Percentiles rank a stretch among this genome's conserved stretches.
phyloP scores from a whole-genome alignment of 2,888 invertebrate species.

The Lasioglossum calceatum region DNA sequence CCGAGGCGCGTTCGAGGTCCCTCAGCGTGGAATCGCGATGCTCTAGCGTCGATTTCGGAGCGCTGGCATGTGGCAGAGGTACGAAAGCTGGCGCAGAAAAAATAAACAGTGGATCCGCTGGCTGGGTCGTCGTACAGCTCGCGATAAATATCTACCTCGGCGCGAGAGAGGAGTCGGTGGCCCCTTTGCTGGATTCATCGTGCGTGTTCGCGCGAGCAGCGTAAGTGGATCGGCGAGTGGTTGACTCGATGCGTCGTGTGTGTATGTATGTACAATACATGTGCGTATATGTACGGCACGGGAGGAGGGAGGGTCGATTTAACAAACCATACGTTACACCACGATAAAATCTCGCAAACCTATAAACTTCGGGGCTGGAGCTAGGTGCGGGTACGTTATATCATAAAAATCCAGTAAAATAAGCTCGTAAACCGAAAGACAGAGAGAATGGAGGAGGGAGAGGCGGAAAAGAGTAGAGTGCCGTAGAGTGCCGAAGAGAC shows the following conservation, averaged over 20 bases:
- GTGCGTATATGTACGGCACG: slow-evolving; percentile 4
- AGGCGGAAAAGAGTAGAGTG: slow-evolving; percentile 16
- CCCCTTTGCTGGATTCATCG: slow-evolving; percentile 70
- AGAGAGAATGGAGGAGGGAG: slow-evolving; percentile 42
- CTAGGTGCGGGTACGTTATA: slow-evolving; percentile 82
- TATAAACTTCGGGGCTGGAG: slow-evolving; percentile 80
- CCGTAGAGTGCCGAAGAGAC: slow-evolving; percentile 1
- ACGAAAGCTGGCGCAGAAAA: slow-evolving; percentile 36
- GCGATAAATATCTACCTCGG: slow-evolving; percentile 69
- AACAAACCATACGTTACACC: slow-evolving; percentile 84
- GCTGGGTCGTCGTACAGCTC: slow-evolving; percentile 60
- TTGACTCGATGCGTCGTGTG: background rate
- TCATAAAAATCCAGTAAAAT: slow-evolving; percentile 84
- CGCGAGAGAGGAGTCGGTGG: slow-evolving; percentile 42
- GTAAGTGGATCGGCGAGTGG: slow-evolving; percentile 1
- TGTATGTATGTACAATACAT: background rate
- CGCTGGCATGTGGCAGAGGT: background rate
- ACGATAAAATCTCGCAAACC: slow-evolving; percentile 84
- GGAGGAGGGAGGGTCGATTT: slow-evolving; percentile 79
- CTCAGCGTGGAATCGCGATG: background rate
- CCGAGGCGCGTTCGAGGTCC: no score
- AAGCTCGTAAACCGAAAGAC: slow-evolving; percentile 81
- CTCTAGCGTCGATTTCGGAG: background rate
- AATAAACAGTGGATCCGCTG: slow-evolving; percentile 66
- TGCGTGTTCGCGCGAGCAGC: slow-evolving; percentile 36